Evolutionary conservation across 2,888 invertebrate genomes (phyloP).

Genomic region (Archips crataeganus): DNA sequence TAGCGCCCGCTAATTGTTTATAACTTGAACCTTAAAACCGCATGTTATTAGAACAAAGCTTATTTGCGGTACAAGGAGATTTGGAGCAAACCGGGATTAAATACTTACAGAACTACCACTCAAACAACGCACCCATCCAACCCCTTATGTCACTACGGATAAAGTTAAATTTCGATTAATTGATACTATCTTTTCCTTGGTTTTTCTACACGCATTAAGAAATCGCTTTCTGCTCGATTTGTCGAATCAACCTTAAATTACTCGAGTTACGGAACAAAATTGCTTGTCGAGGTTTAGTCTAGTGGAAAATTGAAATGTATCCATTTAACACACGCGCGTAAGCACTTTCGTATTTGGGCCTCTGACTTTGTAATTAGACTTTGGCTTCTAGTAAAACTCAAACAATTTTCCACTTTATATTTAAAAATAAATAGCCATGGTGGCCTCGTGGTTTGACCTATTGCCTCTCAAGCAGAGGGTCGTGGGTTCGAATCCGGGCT

Average conservation of each 20-base stretch:
- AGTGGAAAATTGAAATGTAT: constrained; percentile 33
- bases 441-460: too few relatives aligned
- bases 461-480: too few relatives aligned
- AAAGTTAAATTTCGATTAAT: background rate
- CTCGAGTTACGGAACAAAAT: background rate
- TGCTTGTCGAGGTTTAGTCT: background rate
- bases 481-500: too few relatives aligned
- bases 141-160: background rate
- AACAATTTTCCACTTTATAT: too few relatives aligned
- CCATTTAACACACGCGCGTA: constrained; percentile 13
- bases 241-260: background rate
- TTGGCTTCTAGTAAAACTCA: background rate
- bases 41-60: constrained; percentile 38
- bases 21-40: constrained; percentile 23
- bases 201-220: constrained; percentile 32
- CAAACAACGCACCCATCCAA: background rate
- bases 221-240: constrained; percentile 21
- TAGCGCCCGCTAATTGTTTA: background rate
- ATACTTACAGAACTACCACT: constrained; percentile 28
- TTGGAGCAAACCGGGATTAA: constrained; percentile 29
- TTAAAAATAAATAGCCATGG: too few relatives aligned
- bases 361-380: background rate
- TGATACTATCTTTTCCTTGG: background rate
- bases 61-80: constrained; percentile 35
- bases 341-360: background rate